phyloP scores from a whole-genome alignment of 2,113 vertebrate genomes.

The Anarhynchus alexandrinus region DNA sequence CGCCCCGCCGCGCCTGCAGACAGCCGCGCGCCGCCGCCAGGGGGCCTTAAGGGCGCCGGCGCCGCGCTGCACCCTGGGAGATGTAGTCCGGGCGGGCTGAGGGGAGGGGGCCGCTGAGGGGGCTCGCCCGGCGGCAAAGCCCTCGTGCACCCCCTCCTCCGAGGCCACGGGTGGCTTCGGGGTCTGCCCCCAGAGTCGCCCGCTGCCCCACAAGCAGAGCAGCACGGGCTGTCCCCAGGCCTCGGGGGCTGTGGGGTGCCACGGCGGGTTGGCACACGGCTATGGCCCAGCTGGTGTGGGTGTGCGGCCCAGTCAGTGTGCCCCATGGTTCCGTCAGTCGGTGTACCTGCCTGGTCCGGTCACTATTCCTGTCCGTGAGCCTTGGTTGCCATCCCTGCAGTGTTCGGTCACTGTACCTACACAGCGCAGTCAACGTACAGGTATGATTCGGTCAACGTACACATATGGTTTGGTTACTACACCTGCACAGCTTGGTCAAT shows the following conservation, averaged over 20 bases:
- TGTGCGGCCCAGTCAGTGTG: background rate
- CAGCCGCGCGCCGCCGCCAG: slow-evolving; percentile 31
- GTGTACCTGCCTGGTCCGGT: background rate
- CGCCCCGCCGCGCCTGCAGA: background rate
- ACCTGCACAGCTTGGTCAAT: fast-evolving
- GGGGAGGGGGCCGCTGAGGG: background rate
- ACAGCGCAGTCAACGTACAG: fast-evolving
- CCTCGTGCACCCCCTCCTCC: background rate
- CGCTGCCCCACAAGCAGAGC: background rate
- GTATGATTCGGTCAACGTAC: background rate
- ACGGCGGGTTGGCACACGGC: fast-evolving
- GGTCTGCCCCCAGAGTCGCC: background rate
- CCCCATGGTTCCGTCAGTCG: fast-evolving
- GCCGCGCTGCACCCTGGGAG: slow-evolving; percentile 19
- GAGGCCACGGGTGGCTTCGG: background rate
- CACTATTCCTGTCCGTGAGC: background rate
- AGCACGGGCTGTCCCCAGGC: no score
- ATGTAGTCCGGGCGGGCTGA: background rate
- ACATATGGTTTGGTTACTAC: fast-evolving
- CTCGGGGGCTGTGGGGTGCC: background rate
- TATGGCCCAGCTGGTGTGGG: fast-evolving
- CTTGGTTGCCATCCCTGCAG: fast-evolving
- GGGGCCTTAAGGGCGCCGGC: background rate
- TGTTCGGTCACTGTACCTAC: fast-evolving
- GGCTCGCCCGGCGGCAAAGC: no score